A percentile compares a stretch with the other conserved stretches of the same genome.
Conservation (phyloP, 1,140 invertebrate genomes). For the Apis florea region DNA sequence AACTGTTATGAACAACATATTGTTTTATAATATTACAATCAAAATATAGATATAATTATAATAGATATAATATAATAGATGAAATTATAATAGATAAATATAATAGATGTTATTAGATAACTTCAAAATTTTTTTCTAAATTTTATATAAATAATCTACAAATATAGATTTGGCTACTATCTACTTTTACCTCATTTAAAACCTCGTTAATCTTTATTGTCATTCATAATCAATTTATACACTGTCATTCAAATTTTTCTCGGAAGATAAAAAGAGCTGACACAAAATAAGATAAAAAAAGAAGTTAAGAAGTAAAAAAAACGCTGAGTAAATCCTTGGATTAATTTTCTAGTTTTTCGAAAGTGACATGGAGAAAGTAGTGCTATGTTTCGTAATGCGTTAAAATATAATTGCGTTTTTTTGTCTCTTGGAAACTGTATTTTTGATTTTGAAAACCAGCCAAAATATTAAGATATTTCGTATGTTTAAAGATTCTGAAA, state of each 20-base stretch:
- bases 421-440: not conserved
- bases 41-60: no score
- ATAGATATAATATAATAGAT: no score
- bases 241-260: not conserved
- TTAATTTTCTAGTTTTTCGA: not conserved
- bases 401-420: not conserved
- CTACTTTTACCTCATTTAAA: not conserved
- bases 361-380: not conserved
- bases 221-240: not conserved
- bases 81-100: no score
- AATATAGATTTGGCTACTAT: not conserved
- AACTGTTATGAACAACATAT: not conserved
- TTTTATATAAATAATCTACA: not conserved
- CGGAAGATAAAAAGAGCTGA: not conserved
- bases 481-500: not conserved
- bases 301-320: not conserved
- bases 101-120: no score
- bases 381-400: not conserved
- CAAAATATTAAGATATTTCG: not conserved
- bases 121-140: not conserved
- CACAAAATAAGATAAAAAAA: not conserved
- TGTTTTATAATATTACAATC: no score
- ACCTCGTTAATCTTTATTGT: not conserved
- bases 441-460: conserved; percentile 6
- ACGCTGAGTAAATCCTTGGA: not conserved